Conservation (phyloP, 2,113 vertebrate species). For the Ploceus nigricollis region DNA sequence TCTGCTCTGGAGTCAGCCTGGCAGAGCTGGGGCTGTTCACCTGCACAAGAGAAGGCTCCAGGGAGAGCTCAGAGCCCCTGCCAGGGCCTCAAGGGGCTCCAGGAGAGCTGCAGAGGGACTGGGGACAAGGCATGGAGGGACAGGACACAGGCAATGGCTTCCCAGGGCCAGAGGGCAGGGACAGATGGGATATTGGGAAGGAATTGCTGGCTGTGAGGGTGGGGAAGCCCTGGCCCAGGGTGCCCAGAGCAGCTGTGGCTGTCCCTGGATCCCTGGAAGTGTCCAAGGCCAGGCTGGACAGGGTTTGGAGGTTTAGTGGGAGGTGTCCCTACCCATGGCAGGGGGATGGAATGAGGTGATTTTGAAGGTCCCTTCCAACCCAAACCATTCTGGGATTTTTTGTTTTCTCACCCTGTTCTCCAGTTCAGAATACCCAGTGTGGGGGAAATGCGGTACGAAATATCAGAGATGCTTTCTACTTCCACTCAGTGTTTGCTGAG, state of each 20-base stretch:
- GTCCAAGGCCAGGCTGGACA: rapidly evolving
- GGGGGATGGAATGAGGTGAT: rapidly evolving
- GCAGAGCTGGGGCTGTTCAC: rapidly evolving
- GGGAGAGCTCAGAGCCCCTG: neutral
- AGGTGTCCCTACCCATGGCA: neutral
- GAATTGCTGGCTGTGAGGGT: neutral
- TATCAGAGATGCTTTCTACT: neutral
- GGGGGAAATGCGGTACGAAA: neutral
- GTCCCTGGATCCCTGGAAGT: neutral
- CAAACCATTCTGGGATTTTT: neutral
- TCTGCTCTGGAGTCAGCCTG: neutral
- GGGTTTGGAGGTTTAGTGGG: neutral
- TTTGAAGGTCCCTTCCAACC: neutral
- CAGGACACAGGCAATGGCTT: neutral
- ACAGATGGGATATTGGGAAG: rapidly evolving
- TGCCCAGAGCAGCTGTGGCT: neutral
- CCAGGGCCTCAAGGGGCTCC: neutral
- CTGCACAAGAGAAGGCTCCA: neutral
- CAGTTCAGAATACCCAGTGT: neutral
- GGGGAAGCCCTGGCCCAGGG: neutral
- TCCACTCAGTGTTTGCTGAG: neutral
- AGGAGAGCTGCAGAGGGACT: neutral
- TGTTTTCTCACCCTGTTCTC: neutral
- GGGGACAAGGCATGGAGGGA: neutral
- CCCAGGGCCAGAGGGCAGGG: neutral